These are phyloP conservation scores for Leptopilina clavipes DNA, from an alignment of 1,140 invertebrate species.

Conservation along the genomic window DNA sequence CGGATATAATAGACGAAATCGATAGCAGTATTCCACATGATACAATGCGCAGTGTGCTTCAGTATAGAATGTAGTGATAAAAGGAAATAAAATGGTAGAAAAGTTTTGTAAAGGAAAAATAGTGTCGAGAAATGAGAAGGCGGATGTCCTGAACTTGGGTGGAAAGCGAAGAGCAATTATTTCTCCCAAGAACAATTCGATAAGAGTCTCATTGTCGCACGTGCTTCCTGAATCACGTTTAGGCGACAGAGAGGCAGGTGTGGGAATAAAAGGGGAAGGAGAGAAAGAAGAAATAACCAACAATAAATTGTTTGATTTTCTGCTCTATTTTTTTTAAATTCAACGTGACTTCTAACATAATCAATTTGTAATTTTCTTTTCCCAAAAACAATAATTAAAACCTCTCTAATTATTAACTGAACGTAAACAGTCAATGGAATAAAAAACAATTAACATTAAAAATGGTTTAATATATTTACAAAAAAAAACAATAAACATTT, in stretches of 20 bases:
- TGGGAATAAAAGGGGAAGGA: too few relatives aligned
- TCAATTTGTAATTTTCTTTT: neutral
- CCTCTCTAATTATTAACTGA: neutral
- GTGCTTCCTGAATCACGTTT: conserved; percentile 10
- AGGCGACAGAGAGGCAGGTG: too few relatives aligned
- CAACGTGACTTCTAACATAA: neutral
- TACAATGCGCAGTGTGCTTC: neutral
- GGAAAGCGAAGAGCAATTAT: conserved; percentile 17
- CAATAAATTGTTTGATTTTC: neutral
- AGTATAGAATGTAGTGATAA: conserved; percentile 19
- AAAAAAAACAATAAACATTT: too few relatives aligned
- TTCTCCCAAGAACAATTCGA: conserved; percentile 29
- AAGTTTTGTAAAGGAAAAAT: neutral
- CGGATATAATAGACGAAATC: neutral
- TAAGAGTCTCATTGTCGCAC: conserved; percentile 1
- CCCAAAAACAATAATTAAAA: neutral
- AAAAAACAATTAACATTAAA: too few relatives aligned
- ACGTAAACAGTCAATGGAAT: too few relatives aligned
- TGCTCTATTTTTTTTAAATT: conserved; percentile 11
- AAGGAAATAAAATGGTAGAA: neutral
- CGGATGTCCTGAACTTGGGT: conserved; percentile 15
- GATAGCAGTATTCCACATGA: neutral
- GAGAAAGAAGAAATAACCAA: neutral
- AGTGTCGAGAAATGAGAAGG: conserved; percentile 17
- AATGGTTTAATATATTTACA: too few relatives aligned